Base-by-base conservation (phyloP, 1,140 invertebrate genomes). In the Calephelis virginiensis region DNA sequence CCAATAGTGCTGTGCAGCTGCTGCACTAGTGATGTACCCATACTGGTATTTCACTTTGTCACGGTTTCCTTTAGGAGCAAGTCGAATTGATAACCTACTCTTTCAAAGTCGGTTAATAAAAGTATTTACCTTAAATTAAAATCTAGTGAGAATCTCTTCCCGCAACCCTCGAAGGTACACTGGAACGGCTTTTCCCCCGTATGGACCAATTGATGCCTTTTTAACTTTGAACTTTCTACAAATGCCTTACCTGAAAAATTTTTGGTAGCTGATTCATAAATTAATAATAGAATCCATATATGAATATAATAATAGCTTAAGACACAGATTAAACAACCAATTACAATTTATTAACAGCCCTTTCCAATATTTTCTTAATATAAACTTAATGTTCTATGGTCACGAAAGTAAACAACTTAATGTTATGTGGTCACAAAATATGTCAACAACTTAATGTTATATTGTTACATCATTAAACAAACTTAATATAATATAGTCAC, bases 81-180 rank as follows among this genome's bases (percentile, higher is more conserved):
- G 9, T 28, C 13, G 1, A n/a, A 28, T 14, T 53, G 6, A 43
- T 7, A 43, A 43, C 8, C 8, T 43, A 7, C 40, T 43, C 40
- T 43, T 43, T 43, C 8, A 8, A 43, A 43, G 40, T 1, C 8
- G 40, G 8, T 14, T 50, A 45, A 14, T 49, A 53, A 12, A 60
- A 63, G 8, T 40, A 46, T 45, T 76, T 81, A 94, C 94, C 94
- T 93, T 76, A 94, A 91, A 91, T 98, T 99, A 88, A 99, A 99
- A 89, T 99, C 98, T 66, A 99, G 92, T 63, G 98, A 99, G 92
- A 99, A 99, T 78, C 98, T 92, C 66, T 99, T 99, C 0, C 98
- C 98, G 91, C 98, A 99, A 6, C 98, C 98, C 91, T 99, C 98
- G 90, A 99, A 99, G 13, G 98, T 99, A 91, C 98, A 99, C 92